Percentiles rank a stretch among this genome's conserved stretches.
These are phyloP conservation scores for Bellardia bayeri DNA, from an alignment of 2,888 invertebrate genomes.

Conservation along the genomic window DNA sequence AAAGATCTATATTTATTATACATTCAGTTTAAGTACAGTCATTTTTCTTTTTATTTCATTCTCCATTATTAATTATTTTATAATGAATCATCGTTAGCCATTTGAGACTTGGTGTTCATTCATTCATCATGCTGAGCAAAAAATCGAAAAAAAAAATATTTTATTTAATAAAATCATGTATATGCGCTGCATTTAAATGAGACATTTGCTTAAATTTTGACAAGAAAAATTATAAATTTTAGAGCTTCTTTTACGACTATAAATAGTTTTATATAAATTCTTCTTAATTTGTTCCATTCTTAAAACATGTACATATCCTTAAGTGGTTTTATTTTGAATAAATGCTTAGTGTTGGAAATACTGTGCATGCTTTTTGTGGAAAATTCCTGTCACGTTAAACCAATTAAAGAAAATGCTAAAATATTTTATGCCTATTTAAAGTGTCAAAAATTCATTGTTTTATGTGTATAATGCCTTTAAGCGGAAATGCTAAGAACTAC, in stretches of 20 bases:
- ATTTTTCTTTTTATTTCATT: background rate
- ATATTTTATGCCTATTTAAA: conserved; percentile 47
- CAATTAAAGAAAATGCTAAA: conserved; percentile 50
- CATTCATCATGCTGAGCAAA: background rate
- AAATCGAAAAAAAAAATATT: background rate
- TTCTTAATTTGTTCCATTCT: background rate
- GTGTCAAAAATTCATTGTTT: conserved; percentile 51
- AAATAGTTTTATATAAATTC: background rate
- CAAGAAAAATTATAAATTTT: background rate
- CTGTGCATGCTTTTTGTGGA: background rate
- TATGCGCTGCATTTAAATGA: background rate
- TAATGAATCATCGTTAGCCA: background rate
- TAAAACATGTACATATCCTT: background rate
- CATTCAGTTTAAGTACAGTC: too few relatives aligned
- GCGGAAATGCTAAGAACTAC: background rate
- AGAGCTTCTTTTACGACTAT: background rate
- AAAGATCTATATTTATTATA: too few relatives aligned
- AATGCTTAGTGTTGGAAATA: too few relatives aligned
- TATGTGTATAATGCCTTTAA: conserved; percentile 33
- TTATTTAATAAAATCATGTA: background rate
- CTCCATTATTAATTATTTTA: background rate
- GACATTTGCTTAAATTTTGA: background rate
- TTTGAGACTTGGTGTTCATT: background rate
- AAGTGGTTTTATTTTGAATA: too few relatives aligned
- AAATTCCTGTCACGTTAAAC: conserved; percentile 42